phyloP scores from a whole-genome alignment of 1,140 invertebrate species.

The Brachionus plicatilis region DNA sequence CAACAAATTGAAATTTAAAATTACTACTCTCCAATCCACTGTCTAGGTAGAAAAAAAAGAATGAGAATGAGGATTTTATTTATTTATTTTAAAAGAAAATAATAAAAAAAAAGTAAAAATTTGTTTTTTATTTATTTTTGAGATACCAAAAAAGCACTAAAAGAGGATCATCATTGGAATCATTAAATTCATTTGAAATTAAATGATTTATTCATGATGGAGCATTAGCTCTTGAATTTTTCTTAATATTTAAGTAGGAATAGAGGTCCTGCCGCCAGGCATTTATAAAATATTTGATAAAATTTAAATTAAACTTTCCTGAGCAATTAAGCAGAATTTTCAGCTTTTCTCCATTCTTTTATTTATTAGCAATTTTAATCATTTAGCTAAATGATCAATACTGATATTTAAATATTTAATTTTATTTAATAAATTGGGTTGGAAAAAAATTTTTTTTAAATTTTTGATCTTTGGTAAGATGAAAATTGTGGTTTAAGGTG shows the following conservation, averaged over 20 bases:
- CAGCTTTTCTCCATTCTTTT: neutral
- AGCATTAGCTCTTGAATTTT: neutral
- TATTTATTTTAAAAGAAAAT: constrained; percentile 3
- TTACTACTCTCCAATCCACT: neutral
- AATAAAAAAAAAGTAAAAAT: neutral
- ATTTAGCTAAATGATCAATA: too few species aligned
- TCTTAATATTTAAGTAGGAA: neutral
- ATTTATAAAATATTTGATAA: neutral
- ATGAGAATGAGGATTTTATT: constrained; percentile 1
- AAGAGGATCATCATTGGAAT: constrained; percentile 16
- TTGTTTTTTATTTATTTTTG: constrained; percentile 33
- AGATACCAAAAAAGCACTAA: constrained; percentile 9
- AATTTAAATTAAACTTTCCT: neutral
- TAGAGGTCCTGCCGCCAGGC: neutral
- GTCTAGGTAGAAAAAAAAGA: constrained; percentile 5
- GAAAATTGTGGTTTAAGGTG: too few species aligned
- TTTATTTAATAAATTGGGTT: too few species aligned
- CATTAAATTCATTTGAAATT: neutral
- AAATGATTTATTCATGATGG: neutral
- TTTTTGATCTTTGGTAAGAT: too few species aligned
- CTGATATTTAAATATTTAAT: too few species aligned
- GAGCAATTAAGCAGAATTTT: neutral
- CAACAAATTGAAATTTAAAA: constrained; percentile 21
- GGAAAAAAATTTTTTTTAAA: too few species aligned
- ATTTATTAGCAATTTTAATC: too few species aligned